phyloP scores from a whole-genome alignment of 92 coral and sea anemone genomes.

The Porites lobata region DNA sequence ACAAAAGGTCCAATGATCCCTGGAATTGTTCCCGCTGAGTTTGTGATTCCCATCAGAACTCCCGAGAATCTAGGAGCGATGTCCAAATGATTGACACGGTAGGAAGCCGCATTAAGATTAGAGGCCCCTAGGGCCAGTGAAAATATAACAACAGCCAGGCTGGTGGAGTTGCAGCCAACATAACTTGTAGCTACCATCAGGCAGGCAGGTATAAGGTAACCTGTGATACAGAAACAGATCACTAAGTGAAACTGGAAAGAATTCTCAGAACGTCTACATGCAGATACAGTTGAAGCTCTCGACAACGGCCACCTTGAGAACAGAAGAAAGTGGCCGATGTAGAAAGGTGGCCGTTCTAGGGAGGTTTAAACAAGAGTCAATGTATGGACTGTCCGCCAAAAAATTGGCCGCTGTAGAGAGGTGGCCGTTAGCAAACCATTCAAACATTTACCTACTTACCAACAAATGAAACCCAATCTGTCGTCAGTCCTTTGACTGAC shows the following conservation, averaged over 20 bases:
- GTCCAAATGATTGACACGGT: conserved; percentile 88
- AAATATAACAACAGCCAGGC: conserved; percentile 83
- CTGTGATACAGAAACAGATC: conserved; percentile 32
- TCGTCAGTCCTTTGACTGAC: too few relatives aligned
- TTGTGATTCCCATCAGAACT: conserved; percentile 95
- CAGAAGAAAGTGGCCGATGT: too few relatives aligned
- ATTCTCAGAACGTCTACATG: too few relatives aligned
- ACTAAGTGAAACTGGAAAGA: too few relatives aligned
- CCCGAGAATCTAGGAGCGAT: conserved; percentile 96
- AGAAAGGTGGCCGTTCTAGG: too few relatives aligned
- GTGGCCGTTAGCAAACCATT: neutral
- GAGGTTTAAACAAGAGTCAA: too few relatives aligned
- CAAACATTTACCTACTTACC: too few relatives aligned
- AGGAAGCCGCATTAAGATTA: conserved; percentile 72
- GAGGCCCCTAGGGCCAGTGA: conserved; percentile 79
- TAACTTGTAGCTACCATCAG: conserved; percentile 91
- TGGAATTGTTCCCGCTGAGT: conserved; percentile 84
- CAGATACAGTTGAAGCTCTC: too few relatives aligned
- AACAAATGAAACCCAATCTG: too few relatives aligned
- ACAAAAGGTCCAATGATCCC: conserved; percentile 91
- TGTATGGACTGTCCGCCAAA: too few relatives aligned
- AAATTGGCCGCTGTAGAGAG: too few relatives aligned
- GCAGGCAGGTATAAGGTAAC: conserved; percentile 83
- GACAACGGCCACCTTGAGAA: too few relatives aligned
- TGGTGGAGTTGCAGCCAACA: conserved; percentile 80